Percentiles rank a stretch among this genome's conserved stretches.
phyloP scores from a whole-genome alignment of 2,113 vertebrate species.

The Phylloscopus trochilus region DNA sequence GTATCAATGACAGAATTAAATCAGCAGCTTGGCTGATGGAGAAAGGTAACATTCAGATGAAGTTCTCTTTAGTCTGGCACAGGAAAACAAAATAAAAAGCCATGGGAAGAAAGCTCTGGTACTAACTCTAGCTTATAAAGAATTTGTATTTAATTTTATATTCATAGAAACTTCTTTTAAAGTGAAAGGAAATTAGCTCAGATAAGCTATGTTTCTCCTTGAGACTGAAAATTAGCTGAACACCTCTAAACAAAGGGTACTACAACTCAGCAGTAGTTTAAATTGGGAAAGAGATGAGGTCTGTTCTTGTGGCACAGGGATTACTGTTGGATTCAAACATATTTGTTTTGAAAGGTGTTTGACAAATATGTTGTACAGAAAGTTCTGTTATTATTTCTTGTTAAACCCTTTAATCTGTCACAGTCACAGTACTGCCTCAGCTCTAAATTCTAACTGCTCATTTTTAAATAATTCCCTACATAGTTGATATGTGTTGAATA shows the following conservation, averaged over 20 bases:
- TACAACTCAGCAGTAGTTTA: neutral
- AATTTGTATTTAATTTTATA: neutral
- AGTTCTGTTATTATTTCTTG: conserved; percentile 14
- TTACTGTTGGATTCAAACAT: neutral
- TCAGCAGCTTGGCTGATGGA: neutral
- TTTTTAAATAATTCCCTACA: neutral
- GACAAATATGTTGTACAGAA: conserved; percentile 26
- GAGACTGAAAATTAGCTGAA: neutral
- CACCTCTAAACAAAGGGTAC: neutral
- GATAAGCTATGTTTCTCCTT: neutral
- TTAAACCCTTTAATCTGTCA: conserved; percentile 37
- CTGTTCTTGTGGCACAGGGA: neutral
- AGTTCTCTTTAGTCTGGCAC: neutral
- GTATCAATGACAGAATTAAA: neutral
- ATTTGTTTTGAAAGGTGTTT: conserved; percentile 37
- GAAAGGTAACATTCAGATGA: neutral
- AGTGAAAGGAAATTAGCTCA: neutral
- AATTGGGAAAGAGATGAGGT: neutral
- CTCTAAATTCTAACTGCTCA: neutral
- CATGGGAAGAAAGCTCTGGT: neutral
- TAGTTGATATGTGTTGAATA: neutral
- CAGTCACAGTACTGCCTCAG: neutral
- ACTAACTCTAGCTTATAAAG: neutral
- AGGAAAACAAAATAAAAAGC: neutral
- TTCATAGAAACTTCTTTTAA: neutral